phyloP scores from a whole-genome alignment of 2,113 vertebrate genomes.

The Toxotes jaculatrix region DNA sequence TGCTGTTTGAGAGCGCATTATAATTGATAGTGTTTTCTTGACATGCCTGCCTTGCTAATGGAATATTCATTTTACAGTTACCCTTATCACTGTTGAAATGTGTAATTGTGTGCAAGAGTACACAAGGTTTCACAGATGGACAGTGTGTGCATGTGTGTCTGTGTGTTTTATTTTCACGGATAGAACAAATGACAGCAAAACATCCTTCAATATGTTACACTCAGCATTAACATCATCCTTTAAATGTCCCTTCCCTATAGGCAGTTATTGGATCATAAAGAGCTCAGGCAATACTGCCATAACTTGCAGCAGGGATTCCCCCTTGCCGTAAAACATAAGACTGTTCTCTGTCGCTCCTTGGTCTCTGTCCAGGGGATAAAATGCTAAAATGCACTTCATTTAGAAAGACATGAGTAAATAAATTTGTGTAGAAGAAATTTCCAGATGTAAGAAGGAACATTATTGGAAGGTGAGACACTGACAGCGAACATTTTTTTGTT shows the following conservation, averaged over 20 bases:
- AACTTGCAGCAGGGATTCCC: constrained; percentile 21
- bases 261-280: constrained; percentile 27
- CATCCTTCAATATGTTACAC: background rate
- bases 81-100: constrained; percentile 11
- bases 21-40: constrained; percentile 62
- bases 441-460: background rate
- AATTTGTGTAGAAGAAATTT: background rate
- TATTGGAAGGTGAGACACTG: background rate
- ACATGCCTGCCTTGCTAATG: constrained; percentile 30
- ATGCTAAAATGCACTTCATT: background rate
- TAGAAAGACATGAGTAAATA: background rate
- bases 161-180: constrained; percentile 7
- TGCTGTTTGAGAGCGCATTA: constrained; percentile 30
- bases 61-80: constrained; percentile 47
- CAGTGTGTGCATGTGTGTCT: background rate
- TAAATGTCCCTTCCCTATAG: constrained; percentile 17
- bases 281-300: background rate
- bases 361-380: background rate
- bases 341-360: background rate
- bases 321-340: constrained; percentile 15
- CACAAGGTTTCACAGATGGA: constrained; percentile 16
- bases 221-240: constrained; percentile 32
- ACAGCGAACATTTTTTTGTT: background rate
- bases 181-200: constrained; percentile 9
- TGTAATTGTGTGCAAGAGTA: constrained; percentile 10